Base-by-base conservation (phyloP, 1,140 invertebrate genomes). In the Drosophila persimilis region DNA sequence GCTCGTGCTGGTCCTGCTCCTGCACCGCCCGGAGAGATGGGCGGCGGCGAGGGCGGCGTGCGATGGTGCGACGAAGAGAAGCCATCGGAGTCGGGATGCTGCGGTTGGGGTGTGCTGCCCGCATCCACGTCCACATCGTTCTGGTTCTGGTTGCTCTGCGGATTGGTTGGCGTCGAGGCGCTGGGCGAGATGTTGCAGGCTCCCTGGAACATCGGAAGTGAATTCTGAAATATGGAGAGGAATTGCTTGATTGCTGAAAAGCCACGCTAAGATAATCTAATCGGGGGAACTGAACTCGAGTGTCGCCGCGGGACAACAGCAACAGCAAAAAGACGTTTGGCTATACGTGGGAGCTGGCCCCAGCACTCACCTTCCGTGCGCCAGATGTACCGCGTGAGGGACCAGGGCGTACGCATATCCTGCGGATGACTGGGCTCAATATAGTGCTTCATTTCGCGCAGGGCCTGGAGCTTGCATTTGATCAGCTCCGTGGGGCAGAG, bases 401-500 rank as follows among this genome's bases (percentile, higher is more conserved):
- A 67, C 89, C 89, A 90, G 11, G 89, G 89, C 3, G 89, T 90
- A 2, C 75, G 73, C 24, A 89, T 46, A 7, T 84, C 75, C 1
- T 66, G 24, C 24, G 66, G 95, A 47, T 73, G 73, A 48, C 96
- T 91, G 39, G 89, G 64, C 26, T 80, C 80, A n/a, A 88, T 64
- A 39, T 73, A 83, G 9, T 88, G 66, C 24, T 89, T 94, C 80
- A 96, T 94, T 93, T 99, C 99, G 77, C 96, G 93, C 94, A 98
- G 95, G 0, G 98, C 98, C 93, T 99, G 99, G 44, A 99, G 93
- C 77, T 97, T 95, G 92, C 99, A 99, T 92, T 99, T 99, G 64
- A 99, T 95, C 48, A 99, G 92, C 92, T 99, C 99, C 0, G 99
- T 99, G 5, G 99, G 99, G 89, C 98, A 99, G 6, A 99, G 93